Conservation (phyloP, 2,113 vertebrate species). For the Hydrochoerus hydrochaeris region DNA sequence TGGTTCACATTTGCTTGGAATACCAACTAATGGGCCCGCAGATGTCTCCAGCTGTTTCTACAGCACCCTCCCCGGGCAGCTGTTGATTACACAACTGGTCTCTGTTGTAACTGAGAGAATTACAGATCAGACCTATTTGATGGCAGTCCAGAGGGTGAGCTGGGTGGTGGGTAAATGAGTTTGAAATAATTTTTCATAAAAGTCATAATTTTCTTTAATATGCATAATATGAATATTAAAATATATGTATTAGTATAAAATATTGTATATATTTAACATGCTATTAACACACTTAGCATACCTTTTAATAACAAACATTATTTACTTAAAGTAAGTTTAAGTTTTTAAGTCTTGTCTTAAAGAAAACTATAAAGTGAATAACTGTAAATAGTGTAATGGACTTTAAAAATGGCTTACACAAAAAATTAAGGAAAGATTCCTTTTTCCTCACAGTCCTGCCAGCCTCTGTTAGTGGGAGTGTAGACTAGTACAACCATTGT, state of each 20-base stretch:
- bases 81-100: rapidly evolving
- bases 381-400: not conserved
- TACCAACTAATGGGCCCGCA: not conserved
- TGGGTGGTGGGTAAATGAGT: not conserved
- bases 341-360: not conserved
- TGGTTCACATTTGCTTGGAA: not conserved
- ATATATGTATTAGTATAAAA: not conserved
- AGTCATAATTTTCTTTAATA: not conserved
- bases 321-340: constrained; percentile 7
- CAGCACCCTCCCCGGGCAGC: not conserved
- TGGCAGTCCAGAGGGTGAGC: not conserved
- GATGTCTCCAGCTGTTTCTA: not conserved
- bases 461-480: no score
- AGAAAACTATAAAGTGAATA: not conserved
- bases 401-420: not conserved
- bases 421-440: no score
- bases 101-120: not conserved
- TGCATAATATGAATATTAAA: not conserved
- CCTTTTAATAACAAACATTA: not conserved
- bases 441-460: no score
- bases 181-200: not conserved
- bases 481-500: no score
- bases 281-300: not conserved
- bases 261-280: not conserved
- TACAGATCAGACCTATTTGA: not conserved